Evolutionary conservation across 2,797 vertebrate genomes (phyloP).

Genomic region (Siniperca undulata): DNA sequence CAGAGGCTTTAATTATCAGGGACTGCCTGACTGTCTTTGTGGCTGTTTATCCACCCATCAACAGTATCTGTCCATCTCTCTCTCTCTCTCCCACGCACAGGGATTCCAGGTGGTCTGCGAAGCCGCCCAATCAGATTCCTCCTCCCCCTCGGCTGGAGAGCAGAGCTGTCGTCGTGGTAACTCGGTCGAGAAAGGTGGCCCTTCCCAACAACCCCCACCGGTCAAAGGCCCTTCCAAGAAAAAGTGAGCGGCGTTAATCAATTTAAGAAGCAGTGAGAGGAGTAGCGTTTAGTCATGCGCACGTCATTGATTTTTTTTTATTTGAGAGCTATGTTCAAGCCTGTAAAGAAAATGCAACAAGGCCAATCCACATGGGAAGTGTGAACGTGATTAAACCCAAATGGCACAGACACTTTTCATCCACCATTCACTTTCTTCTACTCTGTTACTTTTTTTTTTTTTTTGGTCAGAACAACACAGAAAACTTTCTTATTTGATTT

Average conservation of each 20-base stretch:
- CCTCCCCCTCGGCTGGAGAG: slow-evolving; percentile 87
- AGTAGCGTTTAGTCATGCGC: not conserved
- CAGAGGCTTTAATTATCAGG: slow-evolving; percentile 56
- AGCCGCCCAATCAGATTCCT: slow-evolving; percentile 88
- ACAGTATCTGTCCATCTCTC: slow-evolving; percentile 45
- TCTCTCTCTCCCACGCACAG: slow-evolving; percentile 67
- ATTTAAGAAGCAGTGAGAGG: not conserved
- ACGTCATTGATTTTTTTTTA: not conserved
- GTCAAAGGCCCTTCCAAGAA: slow-evolving; percentile 90
- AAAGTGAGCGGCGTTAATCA: slow-evolving; percentile 86
- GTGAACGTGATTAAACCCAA: not conserved
- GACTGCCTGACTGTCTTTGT: slow-evolving; percentile 4
- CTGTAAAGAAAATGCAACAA: not conserved
- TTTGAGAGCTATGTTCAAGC: not conserved
- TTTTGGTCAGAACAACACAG: not conserved
- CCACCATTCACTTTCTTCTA: not conserved
- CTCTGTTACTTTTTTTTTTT: too few species aligned
- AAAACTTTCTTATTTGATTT: not conserved
- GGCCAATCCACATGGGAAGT: not conserved
- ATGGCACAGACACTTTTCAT: not conserved
- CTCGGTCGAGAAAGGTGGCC: slow-evolving; percentile 93
- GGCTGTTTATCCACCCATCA: slow-evolving; percentile 10
- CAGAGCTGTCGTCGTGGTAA: slow-evolving; percentile 95
- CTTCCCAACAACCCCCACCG: slow-evolving; percentile 90
- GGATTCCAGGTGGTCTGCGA: slow-evolving; percentile 95